phyloP scores from a whole-genome alignment of 2,888 invertebrate species.

The Tinea trinotella region DNA sequence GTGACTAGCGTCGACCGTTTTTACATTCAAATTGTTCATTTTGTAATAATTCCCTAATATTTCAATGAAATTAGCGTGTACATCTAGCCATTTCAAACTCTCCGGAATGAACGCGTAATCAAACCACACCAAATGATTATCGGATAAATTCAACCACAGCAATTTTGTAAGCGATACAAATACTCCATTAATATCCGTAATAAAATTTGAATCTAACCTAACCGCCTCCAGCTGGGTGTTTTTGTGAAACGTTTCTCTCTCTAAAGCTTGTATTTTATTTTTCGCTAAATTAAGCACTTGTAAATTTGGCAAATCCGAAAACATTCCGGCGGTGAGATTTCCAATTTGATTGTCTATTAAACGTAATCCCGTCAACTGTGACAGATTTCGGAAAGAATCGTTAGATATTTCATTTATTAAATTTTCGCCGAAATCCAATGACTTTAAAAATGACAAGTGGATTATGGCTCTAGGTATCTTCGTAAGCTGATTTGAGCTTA shows the following conservation, averaged over 20 bases:
- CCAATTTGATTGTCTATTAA: constrained; percentile 93
- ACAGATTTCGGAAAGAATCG: constrained; percentile 86
- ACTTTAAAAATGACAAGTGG: constrained; percentile 87
- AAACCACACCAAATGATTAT: constrained; percentile 93
- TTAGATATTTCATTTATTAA: constrained; percentile 86
- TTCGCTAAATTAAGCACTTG: constrained; percentile 91
- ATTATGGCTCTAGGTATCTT: constrained; percentile 88
- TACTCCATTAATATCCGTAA: constrained; percentile 91
- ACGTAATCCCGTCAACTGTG: constrained; percentile 88
- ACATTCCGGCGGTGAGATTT: constrained; percentile 89
- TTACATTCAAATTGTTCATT: constrained; percentile 82
- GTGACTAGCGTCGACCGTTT: constrained; percentile 90
- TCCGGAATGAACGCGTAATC: constrained; percentile 93
- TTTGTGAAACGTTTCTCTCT: constrained; percentile 87
- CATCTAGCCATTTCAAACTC: constrained; percentile 90
- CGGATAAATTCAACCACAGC: constrained; percentile 89
- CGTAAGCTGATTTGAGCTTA: constrained; percentile 88
- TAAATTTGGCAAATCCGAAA: constrained; percentile 85
- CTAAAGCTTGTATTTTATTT: constrained; percentile 89
- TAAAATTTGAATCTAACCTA: constrained; percentile 88
- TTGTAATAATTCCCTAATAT: constrained; percentile 90
- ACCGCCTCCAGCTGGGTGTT: constrained; percentile 89
- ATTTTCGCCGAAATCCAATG: constrained; percentile 93
- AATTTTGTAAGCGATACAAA: constrained; percentile 87
- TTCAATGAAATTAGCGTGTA: constrained; percentile 91